Percentiles rank a stretch among this genome's conserved stretches.
phyloP scores from a whole-genome alignment of 2,888 invertebrate species.

The Colletes collaris region DNA sequence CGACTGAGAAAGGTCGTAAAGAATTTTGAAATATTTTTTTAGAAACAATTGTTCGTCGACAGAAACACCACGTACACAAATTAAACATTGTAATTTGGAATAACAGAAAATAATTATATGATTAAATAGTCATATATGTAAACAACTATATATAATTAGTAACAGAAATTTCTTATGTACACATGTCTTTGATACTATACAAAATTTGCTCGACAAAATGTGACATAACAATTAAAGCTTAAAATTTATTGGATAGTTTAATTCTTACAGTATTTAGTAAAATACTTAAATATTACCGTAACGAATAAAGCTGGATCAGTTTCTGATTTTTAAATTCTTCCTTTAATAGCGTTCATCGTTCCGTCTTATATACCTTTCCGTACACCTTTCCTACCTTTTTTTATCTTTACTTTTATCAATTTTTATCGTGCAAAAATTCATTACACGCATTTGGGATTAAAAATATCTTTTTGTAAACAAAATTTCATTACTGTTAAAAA shows the following conservation, averaged over 20 bases:
- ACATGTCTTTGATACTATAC: not conserved
- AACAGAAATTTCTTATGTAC: not conserved
- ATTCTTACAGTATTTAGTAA: not conserved
- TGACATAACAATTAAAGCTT: not conserved
- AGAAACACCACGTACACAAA: conserved; percentile 13
- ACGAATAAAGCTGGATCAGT: not conserved
- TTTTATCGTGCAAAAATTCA: conserved; percentile 8
- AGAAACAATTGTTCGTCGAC: not conserved
- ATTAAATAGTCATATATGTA: not conserved
- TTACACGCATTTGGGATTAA: not conserved
- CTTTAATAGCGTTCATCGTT: not conserved
- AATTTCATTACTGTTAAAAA: not conserved
- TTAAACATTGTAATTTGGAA: conserved; percentile 38
- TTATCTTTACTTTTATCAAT: conserved; percentile 11
- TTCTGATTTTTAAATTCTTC: not conserved
- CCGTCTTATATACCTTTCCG: not conserved
- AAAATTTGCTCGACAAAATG: not conserved
- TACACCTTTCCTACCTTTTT: too few relatives aligned
- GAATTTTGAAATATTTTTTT: conserved; percentile 8
- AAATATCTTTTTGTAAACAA: not conserved
- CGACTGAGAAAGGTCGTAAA: conserved; percentile 1
- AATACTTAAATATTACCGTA: not conserved
- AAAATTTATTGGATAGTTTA: conserved; percentile 24
- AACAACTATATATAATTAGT: not conserved
- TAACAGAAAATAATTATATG: not conserved